Base-by-base conservation (phyloP, 2,113 vertebrate species). In the Dermatemys mawii region DNA sequence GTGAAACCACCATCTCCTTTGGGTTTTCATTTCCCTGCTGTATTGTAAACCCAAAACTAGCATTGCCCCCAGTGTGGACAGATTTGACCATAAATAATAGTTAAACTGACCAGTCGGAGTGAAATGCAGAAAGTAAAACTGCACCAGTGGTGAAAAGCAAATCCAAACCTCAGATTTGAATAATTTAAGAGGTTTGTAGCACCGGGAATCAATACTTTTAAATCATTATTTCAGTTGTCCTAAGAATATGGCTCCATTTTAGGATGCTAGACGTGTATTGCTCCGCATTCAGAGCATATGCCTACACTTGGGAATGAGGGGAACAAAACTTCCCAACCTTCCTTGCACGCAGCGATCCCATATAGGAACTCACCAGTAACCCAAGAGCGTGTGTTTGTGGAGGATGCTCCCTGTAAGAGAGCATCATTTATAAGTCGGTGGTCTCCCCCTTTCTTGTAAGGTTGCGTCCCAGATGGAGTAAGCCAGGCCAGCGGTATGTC, bases 301-400 rank as follows among this genome's bases (percentile, higher is more conserved):
- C 17, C 26, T 46, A 32, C 48, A 38, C 32, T 86, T 8, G 12
- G n/a, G 48, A 41, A 44, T 41, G 49, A 76, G 38, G 24, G 14
- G 29, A 16, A 76, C 41, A 46, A 46, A 46, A 76, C 5, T 76
- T 76, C 10, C n/a, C n/a, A 60, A 5, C 32, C 44, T 48, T 38
- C 51, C 46, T 75, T 60, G 13, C 57, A 17, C 70, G 51, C 79
- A 19, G 41, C 27, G 75, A 78, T 70, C 78, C 46, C 75, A 53
- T 51, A 4, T 38, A 89, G 86, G 41, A 95, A n/a, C 76, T 92
- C 84, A 6, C 88, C 83, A 78, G 70, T 85, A 93, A 92, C 35
- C 32, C 83, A 50, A 78, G 87, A 83, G 60, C 2, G 1, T 2
- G 14, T 80, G 38, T 53, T 91, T 94, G 78, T 27, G 76, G 46